Base-by-base conservation (phyloP, 53 echinoderm and acorn worm species). In the Mesocentrotus franciscanus region DNA sequence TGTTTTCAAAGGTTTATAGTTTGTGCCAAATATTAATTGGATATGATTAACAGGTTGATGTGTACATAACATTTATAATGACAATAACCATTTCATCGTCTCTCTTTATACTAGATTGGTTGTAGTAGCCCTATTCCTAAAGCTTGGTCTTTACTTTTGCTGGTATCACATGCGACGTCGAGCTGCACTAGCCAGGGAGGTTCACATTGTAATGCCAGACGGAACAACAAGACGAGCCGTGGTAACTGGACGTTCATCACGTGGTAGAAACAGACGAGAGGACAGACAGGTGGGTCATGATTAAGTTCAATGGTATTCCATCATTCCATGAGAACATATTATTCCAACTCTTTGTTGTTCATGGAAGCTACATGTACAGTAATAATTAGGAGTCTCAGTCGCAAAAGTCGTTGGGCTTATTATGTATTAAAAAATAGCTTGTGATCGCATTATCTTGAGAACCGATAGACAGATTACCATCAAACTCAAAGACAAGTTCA, bases 131-230 rank as follows among this genome's bases (percentile, higher is more conserved):
- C 96, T 97, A 24, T 95, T 97, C 84, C 92, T 97, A 94, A 97
- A 97, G 94, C 92, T 97, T 94, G 96, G 96, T 5, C 95, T 97
- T 49, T 97, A 97, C 89, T 96, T 97, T 84, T 97, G 97, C 89
- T 97, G 97, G 97, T 97, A 97, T 93, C 97, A 97, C 96, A 93
- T 97, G 87, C 79, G 96, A 57, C 97, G 97, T 42, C 93, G 94
- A 30, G 79, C 96, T 9, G 94, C 95, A 26, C 58, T 94, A 34
- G 91, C 96, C 1, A 92, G 96, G 34, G 96, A 97, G 55, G 97
- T 97, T 13, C 97, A 96, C 71, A 97, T 97, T 68, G 95, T 97
- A 20, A 96, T 97, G 96, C 97, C 97, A 9, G 97, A 97, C 24
- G 97, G 97, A 9, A 84, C 97, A 20, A 97, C 97, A n/a, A 93